Conservation (phyloP, 2,113 vertebrate genomes). For the Hyaena hyaena region DNA sequence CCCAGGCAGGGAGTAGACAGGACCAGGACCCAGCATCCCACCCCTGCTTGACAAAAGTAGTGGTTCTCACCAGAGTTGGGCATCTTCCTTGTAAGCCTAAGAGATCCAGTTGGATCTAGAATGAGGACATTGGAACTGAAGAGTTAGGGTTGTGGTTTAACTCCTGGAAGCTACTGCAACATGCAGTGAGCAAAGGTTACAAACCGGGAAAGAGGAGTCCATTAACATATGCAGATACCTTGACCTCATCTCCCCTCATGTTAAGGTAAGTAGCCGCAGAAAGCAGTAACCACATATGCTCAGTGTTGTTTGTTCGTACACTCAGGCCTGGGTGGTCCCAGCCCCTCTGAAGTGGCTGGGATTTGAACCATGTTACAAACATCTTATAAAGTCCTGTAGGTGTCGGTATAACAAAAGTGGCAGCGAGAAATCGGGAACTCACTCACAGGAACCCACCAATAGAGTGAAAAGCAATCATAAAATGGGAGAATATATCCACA, state of each 20-base stretch:
- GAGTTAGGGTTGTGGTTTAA: background rate
- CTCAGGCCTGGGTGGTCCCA: background rate
- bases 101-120: background rate
- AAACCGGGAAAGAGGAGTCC: background rate
- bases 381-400: background rate
- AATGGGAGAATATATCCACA: background rate
- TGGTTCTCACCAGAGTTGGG: background rate
- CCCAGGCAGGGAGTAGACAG: background rate
- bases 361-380: background rate
- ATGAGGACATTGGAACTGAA: background rate
- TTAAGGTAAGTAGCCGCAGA: background rate
- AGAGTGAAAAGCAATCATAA: background rate
- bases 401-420: background rate
- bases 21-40: background rate
- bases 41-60: background rate
- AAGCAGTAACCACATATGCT: background rate
- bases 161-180: background rate
- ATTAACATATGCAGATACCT: background rate
- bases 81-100: background rate
- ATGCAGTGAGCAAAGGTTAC: background rate
- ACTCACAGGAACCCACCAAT: background rate
- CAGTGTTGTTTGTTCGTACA: background rate
- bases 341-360: background rate
- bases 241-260: background rate
- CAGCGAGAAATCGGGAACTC: background rate